Evolutionary conservation across 2,113 vertebrate species (phyloP).

Genomic region (Laticauda laticaudata): DNA sequence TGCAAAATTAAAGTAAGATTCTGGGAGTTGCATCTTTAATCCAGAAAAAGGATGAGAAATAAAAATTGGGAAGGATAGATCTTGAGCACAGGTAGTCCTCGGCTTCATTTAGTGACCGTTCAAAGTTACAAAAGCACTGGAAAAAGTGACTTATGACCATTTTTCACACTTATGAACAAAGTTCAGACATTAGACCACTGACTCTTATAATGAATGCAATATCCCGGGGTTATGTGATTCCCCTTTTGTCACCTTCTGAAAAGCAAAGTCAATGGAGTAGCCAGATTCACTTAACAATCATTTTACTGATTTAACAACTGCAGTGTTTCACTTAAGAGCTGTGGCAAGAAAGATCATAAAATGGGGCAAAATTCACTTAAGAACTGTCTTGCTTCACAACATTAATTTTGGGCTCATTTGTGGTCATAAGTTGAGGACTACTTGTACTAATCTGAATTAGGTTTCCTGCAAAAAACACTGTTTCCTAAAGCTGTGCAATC

Average conservation of each 20-base stretch:
- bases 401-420: neutral
- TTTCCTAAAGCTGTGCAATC: neutral
- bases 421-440: neutral
- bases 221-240: too few species aligned
- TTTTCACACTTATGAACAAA: too few species aligned
- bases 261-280: too few species aligned
- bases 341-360: neutral
- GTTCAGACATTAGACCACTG: too few species aligned
- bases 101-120: too few species aligned
- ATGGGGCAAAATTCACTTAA: neutral
- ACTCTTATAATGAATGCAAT: too few species aligned
- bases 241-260: too few species aligned
- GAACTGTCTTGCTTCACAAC: neutral
- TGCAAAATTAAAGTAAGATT: constrained; percentile 61
- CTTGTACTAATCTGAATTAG: neutral
- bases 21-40: neutral
- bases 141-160: too few species aligned
- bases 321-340: neutral
- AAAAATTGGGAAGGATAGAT: too few species aligned
- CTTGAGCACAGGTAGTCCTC: neutral
- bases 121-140: too few species aligned
- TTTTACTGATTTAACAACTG: neutral
- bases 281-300: too few species aligned
- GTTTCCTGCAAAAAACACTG: neutral
- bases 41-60: neutral